phyloP scores from a whole-genome alignment of 2,113 vertebrate genomes.

The Melospiza georgiana region DNA sequence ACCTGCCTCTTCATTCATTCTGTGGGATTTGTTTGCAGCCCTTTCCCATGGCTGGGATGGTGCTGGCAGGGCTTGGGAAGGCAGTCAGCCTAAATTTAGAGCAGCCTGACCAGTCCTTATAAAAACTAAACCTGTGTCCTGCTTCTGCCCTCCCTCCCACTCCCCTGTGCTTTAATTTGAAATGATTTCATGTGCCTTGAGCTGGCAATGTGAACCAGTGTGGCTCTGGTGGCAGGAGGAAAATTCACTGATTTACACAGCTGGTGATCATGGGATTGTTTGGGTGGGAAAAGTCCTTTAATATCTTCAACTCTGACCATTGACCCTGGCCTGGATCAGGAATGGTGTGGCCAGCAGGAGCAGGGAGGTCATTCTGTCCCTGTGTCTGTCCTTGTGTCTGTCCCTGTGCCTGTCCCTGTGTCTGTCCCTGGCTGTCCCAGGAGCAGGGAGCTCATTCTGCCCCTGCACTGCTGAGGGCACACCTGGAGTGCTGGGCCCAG shows the following conservation, averaged over 20 bases:
- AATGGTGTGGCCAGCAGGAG: not conserved
- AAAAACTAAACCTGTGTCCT: not conserved
- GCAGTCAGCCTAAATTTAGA: not conserved
- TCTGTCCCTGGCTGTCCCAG: not conserved
- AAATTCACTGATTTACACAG: not conserved
- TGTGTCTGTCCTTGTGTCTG: not conserved
- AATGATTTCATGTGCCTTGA: accelerated
- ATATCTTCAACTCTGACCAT: accelerated
- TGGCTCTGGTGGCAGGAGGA: not conserved
- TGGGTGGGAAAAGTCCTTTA: not conserved
- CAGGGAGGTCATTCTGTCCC: not conserved
- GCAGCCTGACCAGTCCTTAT: not conserved
- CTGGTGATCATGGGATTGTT: not conserved
- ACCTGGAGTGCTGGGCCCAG: too few species aligned
- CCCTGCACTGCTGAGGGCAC: not conserved
- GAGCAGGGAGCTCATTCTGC: not conserved
- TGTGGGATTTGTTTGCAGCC: not conserved
- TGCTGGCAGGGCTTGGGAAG: not conserved
- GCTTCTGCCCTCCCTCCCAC: not conserved
- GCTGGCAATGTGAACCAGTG: not conserved
- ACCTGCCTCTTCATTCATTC: too few species aligned
- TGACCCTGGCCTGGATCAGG: not conserved
- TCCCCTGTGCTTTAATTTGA: not conserved
- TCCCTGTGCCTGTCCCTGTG: too few species aligned
- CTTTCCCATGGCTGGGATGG: not conserved